Conservation (phyloP, 2,797 vertebrate species). For the Lutjanus argentimaculatus region DNA sequence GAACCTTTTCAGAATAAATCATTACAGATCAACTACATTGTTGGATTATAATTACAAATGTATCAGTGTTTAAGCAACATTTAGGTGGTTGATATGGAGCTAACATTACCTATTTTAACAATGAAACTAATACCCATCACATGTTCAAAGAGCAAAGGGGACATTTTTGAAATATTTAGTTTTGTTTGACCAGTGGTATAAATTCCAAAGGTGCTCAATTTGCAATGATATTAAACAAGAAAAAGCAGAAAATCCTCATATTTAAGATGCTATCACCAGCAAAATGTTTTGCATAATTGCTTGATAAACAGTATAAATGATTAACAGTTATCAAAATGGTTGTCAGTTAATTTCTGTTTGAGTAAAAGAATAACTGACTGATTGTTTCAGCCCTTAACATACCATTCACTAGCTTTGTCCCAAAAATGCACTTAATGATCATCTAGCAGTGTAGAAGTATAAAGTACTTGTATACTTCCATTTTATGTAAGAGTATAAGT, state of each 20-base stretch:
- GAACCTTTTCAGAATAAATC: not conserved
- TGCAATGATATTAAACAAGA: not conserved
- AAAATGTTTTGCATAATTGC: not conserved
- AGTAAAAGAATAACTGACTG: no score
- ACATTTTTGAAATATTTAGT: not conserved
- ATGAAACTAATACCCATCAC: not conserved
- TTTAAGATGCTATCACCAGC: no score
- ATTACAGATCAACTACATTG: not conserved
- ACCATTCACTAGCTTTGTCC: no score
- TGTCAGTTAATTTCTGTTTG: not conserved
- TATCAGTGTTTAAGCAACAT: not conserved
- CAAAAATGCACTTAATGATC: no score
- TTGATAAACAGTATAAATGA: not conserved
- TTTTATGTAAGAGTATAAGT: not conserved
- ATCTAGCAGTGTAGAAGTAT: not conserved
- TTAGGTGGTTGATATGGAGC: not conserved
- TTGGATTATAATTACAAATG: not conserved
- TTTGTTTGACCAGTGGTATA: not conserved
- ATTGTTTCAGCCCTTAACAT: no score
- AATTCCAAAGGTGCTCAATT: accelerated
- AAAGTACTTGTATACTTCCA: not conserved
- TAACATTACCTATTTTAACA: not conserved
- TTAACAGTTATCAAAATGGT: not conserved
- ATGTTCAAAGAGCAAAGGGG: not conserved
- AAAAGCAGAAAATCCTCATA: not conserved